Evolutionary conservation across 2,888 invertebrate genomes (phyloP), one percentile per base, ranked within the genome.

Genomic region (Trachelus stipa): DNA sequence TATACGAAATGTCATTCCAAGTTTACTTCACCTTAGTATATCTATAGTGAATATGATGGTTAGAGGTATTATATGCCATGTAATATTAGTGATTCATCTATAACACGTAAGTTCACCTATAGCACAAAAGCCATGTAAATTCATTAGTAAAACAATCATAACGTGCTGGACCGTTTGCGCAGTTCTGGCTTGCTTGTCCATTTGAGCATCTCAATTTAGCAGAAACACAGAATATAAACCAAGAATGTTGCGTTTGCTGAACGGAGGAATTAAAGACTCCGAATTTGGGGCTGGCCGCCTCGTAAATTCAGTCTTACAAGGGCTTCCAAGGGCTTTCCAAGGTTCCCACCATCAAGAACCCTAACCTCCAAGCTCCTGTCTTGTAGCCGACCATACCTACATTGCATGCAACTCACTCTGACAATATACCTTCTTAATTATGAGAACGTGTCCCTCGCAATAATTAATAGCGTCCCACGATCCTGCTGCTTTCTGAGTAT

Each of bases 401-500:
- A 56, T 23, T 56, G 56, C 56, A 56, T 23, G 56, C 74, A n/a
- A 12, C 79, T 73, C 79, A 77, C 80, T 76, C 35, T 73, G 77
- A 81, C 75, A 76, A 81, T 81, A 78, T 80, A 79, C 79, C 82
- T 79, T 81, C 86, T 87, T 87, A 87, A 88, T 87, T 88, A 88
- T 86, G 83, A 86, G 84, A 82, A 82, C 80, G 79, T 79, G 84
- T 86, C 85, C 73, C 80, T 73, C 77, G 83, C 83, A 83, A 87
- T 89, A 87, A 88, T 89, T 89, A 88, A 88, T 88, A 82, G 83
- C 81, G 74, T 77, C 56, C 56, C 74, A 79, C 77, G 79, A 82
- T 80, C 77, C 82, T 74, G 81, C 79, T 81, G 80, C 81, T 82
- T 81, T 80, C 75, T 23, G 23, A 56, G 83, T 37, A 34, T 71